These are phyloP conservation scores for Poecilia velifera DNA, from an alignment of 2,797 vertebrate species.

Conservation along the genomic window DNA sequence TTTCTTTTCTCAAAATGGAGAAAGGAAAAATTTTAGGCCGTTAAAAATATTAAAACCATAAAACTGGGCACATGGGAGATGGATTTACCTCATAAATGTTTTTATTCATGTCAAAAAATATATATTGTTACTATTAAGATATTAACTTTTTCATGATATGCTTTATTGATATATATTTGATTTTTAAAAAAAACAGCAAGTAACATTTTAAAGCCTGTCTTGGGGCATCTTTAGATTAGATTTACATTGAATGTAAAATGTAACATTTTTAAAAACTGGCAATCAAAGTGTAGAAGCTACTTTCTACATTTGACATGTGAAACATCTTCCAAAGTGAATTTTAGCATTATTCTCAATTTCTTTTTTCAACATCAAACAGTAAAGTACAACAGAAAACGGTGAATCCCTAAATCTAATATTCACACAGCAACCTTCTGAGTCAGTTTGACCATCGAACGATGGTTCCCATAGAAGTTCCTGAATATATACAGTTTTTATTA, in stretches of 20 bases:
- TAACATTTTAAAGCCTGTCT: not conserved
- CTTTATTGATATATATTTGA: not conserved
- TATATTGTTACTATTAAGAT: not conserved
- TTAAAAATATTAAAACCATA: not conserved
- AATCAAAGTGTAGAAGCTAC: not conserved
- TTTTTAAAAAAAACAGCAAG: no score
- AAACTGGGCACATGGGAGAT: not conserved
- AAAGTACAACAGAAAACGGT: not conserved
- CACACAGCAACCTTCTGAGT: not conserved
- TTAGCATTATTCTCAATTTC: not conserved
- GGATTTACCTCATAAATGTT: not conserved
- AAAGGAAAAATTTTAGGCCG: not conserved
- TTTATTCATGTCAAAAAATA: not conserved
- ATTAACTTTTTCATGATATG: not conserved
- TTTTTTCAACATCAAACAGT: not conserved
- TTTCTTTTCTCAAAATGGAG: not conserved
- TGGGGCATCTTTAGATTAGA: not conserved
- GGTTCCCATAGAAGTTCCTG: not conserved
- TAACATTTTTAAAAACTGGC: not conserved
- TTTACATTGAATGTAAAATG: not conserved
- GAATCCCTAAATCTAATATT: not conserved
- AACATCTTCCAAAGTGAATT: not conserved
- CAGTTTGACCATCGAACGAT: not conserved
- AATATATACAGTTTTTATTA: not conserved
- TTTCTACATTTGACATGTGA: not conserved